Base-by-base conservation (phyloP, 2,888 invertebrate species). In the Caenorhabditis sinica region DNA sequence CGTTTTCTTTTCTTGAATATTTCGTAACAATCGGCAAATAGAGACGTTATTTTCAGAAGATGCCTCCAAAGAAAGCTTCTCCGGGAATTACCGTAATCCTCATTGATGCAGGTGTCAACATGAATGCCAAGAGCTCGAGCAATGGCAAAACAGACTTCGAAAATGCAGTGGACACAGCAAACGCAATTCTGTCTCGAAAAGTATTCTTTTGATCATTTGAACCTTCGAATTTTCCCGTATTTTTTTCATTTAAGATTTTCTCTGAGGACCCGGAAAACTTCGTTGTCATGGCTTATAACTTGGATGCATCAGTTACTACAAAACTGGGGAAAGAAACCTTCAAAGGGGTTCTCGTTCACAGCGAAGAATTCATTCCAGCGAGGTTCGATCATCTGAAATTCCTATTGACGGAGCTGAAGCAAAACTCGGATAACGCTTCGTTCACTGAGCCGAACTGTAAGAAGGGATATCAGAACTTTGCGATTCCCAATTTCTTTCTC, bases 71-170 rank as follows among this genome's bases (percentile, higher is more conserved):
- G 51, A 81, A 81, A 15, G n/a, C 51, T 17, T 53, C 73, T 17
- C 60, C 81, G 0, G 73, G 73, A 33, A 40, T 66, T 15, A 73
- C 81, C 30, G 75, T 79, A 23, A 49, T 87, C 13, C 72, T 85
- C 9, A 66, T 85, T 17, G 86, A 87, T 49, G 82, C 76, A 28
- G 86, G 86, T 0, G 17, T 30, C 11, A 72, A 73, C 33, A 87
- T 85, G 86, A 20, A 51, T 28, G 56, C 60, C 45, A 65, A 30
- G 8, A 33, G 23, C 43, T 33, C 60, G 11, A 63, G 61, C 23
- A 69, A 43, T 25, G 77, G 53, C 2, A 82, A 71, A 40, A 63
- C 60, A 0, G 69, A 36, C 30, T 82, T 76, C 30, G 76, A 82
- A 23, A 68, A 71, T 25, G 75, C 75, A 1, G 56, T 71, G 6